phyloP scores from a whole-genome alignment of 2,888 invertebrate genomes.

The Andrena dorsata region DNA sequence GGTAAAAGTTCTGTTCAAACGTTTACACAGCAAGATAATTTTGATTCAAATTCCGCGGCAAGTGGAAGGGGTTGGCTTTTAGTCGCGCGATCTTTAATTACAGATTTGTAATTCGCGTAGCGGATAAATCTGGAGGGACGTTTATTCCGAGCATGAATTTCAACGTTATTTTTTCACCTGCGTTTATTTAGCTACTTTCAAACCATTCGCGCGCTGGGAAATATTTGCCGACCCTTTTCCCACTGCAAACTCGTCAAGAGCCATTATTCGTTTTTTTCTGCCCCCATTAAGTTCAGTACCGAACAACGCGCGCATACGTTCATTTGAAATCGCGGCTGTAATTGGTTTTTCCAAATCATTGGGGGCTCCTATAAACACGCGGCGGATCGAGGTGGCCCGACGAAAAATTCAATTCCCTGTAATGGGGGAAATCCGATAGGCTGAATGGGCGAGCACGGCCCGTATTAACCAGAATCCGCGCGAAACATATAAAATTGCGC shows the following conservation, averaged over 20 bases:
- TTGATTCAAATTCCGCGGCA: neutral
- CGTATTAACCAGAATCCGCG: constrained; percentile 29
- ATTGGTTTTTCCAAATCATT: constrained; percentile 36
- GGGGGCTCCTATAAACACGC: constrained; percentile 25
- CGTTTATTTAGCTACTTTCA: constrained; percentile 23
- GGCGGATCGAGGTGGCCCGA: constrained; percentile 4
- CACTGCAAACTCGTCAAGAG: neutral
- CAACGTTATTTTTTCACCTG: constrained; percentile 8
- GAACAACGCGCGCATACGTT: constrained; percentile 24
- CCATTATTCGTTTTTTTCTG: constrained; percentile 8
- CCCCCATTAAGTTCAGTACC: constrained; percentile 24
- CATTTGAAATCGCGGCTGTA: constrained; percentile 39
- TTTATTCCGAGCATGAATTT: constrained; percentile 29
- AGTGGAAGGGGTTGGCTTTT: neutral
- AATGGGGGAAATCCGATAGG: constrained; percentile 48
- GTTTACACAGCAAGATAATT: neutral
- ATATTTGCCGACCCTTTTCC: neutral
- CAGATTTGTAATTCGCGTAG: constrained; percentile 8
- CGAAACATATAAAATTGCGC: constrained; percentile 19
- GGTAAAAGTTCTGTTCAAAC: neutral
- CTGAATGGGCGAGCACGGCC: neutral
- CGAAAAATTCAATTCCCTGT: constrained; percentile 49
- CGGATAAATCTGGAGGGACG: neutral
- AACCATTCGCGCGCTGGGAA: neutral
- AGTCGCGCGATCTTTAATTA: constrained; percentile 23